Evolutionary conservation across 2,113 vertebrate genomes (phyloP), one percentile per base, ranked within the genome.

Genomic region (Saguinus midas): DNA sequence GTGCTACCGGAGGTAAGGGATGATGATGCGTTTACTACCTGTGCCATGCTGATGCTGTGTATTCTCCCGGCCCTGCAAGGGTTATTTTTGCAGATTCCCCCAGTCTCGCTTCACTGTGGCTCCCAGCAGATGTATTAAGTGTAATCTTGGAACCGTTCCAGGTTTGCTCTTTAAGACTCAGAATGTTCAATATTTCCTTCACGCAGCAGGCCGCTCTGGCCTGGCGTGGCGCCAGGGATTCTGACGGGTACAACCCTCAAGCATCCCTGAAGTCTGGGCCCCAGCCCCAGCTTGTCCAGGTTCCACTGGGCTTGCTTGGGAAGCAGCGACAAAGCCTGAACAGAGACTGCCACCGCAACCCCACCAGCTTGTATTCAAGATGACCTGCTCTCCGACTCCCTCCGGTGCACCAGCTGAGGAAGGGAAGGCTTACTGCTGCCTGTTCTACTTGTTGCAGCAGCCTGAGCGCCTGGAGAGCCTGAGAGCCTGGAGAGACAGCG

Each of bases 111-210:
- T 85, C 83, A 50, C 94, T 68, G 76, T 52, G 93, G 92, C 97
- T 97, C 98, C 90, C 98, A 98, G 98, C 98, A 99, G 98, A 99
- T 98, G 98, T 98, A 98, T 85, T 97, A 98, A 98, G 98, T 98
- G 96, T 97, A 98, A 97, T 98, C 98, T 98, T 99, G 98, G 98
- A 98, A 11, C 87, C 48, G 43, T 96, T 98, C 98, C 98, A 98
- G 98, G 93, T 94, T 93, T 93, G 95, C 70, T 97, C 98, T 98
- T 97, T 25, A 96, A 97, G 98, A 97, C 40, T 91, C 98, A 98
- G 96, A 98, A 98, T 96, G 98, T 98, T 98, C 98, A 98, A 98
- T 98, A 98, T 98, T 98, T 98, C 98, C 98, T 98, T 98, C 98
- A 97, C 96, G 94, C 79, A 98, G 98, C 98, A 76, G 97, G 95